Percentiles rank a stretch among this genome's conserved stretches.
Conservation (phyloP, 2,888 invertebrate genomes). For the Apamea epomidion region DNA sequence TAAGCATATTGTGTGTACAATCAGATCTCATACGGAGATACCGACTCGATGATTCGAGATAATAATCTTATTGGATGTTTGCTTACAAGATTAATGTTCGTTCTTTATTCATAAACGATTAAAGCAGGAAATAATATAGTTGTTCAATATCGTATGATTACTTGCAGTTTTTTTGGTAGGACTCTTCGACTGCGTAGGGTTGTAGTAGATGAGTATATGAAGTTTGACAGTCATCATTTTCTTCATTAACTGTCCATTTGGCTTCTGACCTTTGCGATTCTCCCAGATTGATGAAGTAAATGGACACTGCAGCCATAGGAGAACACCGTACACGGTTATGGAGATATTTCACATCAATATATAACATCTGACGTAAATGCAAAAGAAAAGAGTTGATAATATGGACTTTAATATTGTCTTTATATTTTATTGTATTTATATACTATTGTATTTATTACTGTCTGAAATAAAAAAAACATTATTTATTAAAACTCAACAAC, state of each 20-base stretch:
- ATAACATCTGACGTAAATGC: not conserved
- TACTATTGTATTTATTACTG: too few species aligned
- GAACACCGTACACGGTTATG: not conserved
- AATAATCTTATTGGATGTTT: constrained; percentile 78
- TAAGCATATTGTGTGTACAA: constrained; percentile 68
- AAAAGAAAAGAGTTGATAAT: not conserved
- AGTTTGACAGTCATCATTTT: constrained; percentile 14
- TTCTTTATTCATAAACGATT: constrained; percentile 63
- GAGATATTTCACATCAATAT: not conserved
- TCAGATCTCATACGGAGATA: constrained; percentile 76
- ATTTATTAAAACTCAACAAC: not conserved
- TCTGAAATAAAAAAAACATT: too few species aligned
- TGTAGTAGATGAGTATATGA: constrained; percentile 30
- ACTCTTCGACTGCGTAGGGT: constrained; percentile 6
- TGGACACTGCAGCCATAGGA: not conserved
- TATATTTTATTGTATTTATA: too few species aligned
- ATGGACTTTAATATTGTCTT: too few species aligned
- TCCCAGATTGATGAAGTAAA: not conserved
- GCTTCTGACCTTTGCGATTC: constrained; percentile 7
- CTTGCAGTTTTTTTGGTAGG: constrained; percentile 58
- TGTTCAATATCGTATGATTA: constrained; percentile 64
- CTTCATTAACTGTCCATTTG: constrained; percentile 30
- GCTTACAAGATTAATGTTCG: constrained; percentile 77
- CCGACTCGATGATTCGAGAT: constrained; percentile 78
- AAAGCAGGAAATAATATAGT: constrained; percentile 61